A percentile compares a stretch with the other conserved stretches of the same genome.
These are phyloP conservation scores for Macquaria ambigua DNA, from an alignment of 2,113 vertebrate species.

Conservation along the genomic window DNA sequence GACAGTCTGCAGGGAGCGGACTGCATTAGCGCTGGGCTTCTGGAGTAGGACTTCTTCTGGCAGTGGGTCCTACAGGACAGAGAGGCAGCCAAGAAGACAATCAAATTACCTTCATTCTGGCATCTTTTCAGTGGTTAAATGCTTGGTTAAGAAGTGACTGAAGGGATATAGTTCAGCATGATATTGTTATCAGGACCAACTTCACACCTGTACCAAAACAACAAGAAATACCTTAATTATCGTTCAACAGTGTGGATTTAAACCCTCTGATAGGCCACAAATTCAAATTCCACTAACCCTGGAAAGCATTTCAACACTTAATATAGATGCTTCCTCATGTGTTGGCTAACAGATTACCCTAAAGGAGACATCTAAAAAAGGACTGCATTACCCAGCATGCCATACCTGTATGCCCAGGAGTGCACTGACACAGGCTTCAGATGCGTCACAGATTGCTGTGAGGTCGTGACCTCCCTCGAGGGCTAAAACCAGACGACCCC, in stretches of 20 bases:
- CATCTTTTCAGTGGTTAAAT: neutral
- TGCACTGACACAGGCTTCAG: conserved; percentile 93
- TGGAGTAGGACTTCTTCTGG: conserved; percentile 89
- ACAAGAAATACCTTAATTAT: neutral
- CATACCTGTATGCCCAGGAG: conserved; percentile 92
- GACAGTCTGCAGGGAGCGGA: conserved; percentile 91
- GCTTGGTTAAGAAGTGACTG: neutral
- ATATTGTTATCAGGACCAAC: neutral
- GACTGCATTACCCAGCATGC: conserved; percentile 65
- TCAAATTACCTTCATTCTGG: neutral
- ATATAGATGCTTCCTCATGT: neutral
- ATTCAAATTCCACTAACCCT: neutral
- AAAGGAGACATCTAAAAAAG: neutral
- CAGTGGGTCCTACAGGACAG: conserved; percentile 84
- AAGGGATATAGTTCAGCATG: neutral
- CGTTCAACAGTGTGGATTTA: too few species aligned
- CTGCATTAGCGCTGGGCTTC: conserved; percentile 90
- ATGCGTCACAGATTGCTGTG: conserved; percentile 96
- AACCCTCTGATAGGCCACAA: neutral
- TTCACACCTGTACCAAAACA: neutral
- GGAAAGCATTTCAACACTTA: neutral
- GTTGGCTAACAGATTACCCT: neutral
- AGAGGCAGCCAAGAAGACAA: neutral
- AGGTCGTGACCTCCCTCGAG: conserved; percentile 96
- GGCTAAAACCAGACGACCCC: conserved; percentile 90